Evolutionary conservation across 1,140 invertebrate species (phyloP), one percentile per base, ranked within the genome.

Genomic region (Adelges cooleyi): DNA sequence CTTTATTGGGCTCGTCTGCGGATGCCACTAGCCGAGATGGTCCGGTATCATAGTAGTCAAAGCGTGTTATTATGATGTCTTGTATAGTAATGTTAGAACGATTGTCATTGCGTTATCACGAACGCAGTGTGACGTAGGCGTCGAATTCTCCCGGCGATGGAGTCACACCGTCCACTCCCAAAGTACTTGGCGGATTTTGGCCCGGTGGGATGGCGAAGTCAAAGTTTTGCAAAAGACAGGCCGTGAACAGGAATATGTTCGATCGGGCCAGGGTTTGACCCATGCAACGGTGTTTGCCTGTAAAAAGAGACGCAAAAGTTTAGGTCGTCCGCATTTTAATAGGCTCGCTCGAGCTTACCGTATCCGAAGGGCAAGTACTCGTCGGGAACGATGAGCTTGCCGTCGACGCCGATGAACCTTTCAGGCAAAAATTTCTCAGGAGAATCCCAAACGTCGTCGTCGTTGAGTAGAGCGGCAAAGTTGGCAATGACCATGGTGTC

Each of bases 191-290:
- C 56, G 81, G 76, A 40, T 76, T 72, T 29, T 82, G 77, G 0
- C 82, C 84, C 3, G 83, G 80, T 4, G 81, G 78, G 1, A 83
- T 72, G 2, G 77, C 72, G 71, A 92, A 83, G 4, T 80, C 81
- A 67, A 89, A 92, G 51, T 80, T 82, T 74, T 94, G 91, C 51
- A 95, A 73, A 22, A 94, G 74, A 0, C 83, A 80, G 2, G 88
- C 81, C 3, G 83, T 85, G 71, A 92, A 89, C 18, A 93, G 72
- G 70, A 95, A 95, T 11, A 95, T 79, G 70, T 92, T 93, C 66
- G 87, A 84, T 69, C 84, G 85, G 1, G 89, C 90, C 53, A 95
- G 72, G 18, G 82, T 77, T 76, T 94, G 90, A 10, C 92, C 92
- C 71, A 92, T 84, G 71, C 92, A 95, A 40, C 86, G 81, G 72